Evolutionary conservation across 2,888 invertebrate species (phyloP), one percentile per base, ranked within the genome.

Genomic region (Cephalotes varians): DNA sequence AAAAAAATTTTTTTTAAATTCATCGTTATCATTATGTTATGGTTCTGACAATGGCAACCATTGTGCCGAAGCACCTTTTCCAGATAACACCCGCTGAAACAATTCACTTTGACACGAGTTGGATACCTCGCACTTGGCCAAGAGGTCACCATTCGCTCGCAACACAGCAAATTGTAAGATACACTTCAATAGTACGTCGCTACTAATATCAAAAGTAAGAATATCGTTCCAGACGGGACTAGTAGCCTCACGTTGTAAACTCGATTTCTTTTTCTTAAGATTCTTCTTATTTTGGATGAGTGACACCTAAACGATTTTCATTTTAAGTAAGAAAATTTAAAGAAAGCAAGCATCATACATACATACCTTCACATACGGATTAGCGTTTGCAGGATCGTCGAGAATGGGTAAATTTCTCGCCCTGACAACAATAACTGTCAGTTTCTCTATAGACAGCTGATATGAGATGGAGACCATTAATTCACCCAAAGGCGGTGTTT

Each of bases 131-230:
- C 96, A 95, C 47, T 95, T 93, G 0, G 96, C 96, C 15, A 96
- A 93, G 54, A 96, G 93, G 91, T 96, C 96, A 88, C 96, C 96
- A 86, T 96, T 96, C 89, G 96, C 96, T 90, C 96, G 96, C 65
- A 96, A 95, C 1, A 97, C 96, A 5, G 95, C 95, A 88, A 97
- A 95, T 91, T 96, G 96, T 15, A 97, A 92, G 31, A 95, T 93
- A 77, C 96, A 95, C 85, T 95, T 95, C 83, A 95, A 95, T 21
- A 97, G 93, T 72, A 95, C 94, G 60, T 96, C 96, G 83, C 95
- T 95, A 49, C 92, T 91, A 25, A 95, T 91, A 88, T 95, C 95
- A 89, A 95, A 95, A 31, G 95, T 95, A 60, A 96, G 90, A 9
- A 95, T 95, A 87, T 96, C 95, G 88, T 95, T 95, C 94, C 95